Conservation (phyloP, 1,140 invertebrate species). For the Patella vulgata region DNA sequence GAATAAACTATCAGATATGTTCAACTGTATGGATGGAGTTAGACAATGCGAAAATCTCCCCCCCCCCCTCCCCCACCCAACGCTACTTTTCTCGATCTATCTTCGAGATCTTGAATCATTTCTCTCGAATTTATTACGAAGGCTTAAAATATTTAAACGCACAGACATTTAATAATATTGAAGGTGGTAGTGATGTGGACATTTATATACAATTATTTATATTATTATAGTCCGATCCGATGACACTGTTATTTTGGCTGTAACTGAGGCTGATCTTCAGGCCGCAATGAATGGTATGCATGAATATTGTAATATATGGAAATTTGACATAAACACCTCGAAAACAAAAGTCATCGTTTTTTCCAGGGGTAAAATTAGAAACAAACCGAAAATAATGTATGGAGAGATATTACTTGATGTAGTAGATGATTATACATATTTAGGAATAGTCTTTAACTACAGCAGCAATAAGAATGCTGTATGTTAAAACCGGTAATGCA, state of each 20-base stretch:
- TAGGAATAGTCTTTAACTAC: not conserved
- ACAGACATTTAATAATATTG: no score
- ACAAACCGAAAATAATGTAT: not conserved
- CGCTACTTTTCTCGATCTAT: constrained; percentile 7
- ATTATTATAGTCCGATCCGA: no score
- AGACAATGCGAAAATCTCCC: constrained; percentile 17
- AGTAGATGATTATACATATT: constrained; percentile 5
- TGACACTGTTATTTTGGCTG: not conserved
- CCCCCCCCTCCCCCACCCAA: no score
- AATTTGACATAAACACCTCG: not conserved
- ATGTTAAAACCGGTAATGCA: no score
- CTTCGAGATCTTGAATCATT: constrained; percentile 2
- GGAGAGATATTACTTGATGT: not conserved
- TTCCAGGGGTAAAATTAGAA: not conserved
- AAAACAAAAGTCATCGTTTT: constrained; percentile 8
- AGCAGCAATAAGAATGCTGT: no score
- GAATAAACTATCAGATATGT: not conserved
- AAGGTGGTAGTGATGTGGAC: no score
- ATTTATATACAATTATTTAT: no score
- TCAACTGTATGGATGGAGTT: constrained; percentile 5
- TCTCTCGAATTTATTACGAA: no score
- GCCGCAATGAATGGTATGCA: not conserved
- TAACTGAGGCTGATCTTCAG: not conserved
- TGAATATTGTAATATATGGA: constrained; percentile 6
- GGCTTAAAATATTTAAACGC: no score